A percentile compares a stretch with the other conserved stretches of the same genome.
phyloP scores from a whole-genome alignment of 2,888 invertebrate genomes.

The Rhingia rostrata region DNA sequence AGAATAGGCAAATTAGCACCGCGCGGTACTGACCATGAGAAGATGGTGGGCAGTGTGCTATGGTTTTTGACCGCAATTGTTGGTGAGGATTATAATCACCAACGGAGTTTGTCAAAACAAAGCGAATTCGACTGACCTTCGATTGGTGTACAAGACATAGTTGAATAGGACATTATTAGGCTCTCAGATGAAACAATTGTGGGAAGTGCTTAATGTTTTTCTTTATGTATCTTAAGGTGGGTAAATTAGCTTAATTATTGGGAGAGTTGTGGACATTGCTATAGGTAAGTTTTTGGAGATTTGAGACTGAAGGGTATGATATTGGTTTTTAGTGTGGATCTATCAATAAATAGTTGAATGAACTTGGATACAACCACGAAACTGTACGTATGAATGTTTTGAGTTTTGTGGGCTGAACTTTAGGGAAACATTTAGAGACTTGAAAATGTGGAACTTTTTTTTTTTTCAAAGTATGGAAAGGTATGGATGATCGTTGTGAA shows the following conservation, averaged over 20 bases:
- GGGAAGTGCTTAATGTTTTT: not conserved
- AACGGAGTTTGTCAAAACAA: constrained; percentile 1
- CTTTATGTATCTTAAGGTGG: not conserved
- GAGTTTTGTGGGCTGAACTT: too few species aligned
- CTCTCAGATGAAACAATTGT: constrained; percentile 25
- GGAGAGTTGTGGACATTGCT: too few species aligned
- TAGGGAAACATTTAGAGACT: too few species aligned
- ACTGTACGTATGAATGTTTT: too few species aligned
- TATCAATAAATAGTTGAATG: too few species aligned
- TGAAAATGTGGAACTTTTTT: too few species aligned
- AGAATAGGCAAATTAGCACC: constrained; percentile 53
- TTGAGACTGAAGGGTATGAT: too few species aligned
- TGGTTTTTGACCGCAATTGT: constrained; percentile 44
- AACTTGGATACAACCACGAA: too few species aligned
- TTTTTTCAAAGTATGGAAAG: too few species aligned
- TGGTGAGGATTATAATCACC: constrained; percentile 34
- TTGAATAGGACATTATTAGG: constrained; percentile 8
- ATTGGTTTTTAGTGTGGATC: too few species aligned
- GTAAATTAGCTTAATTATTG: not conserved
- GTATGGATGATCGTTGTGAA: too few species aligned
- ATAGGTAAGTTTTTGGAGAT: too few species aligned
- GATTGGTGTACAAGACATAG: constrained; percentile 32
- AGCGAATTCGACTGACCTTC: constrained; percentile 17
- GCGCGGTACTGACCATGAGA: constrained; percentile 25
- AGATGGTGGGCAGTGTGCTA: not conserved